These are phyloP conservation scores for Galaxea fascicularis DNA, from an alignment of 92 coral and sea anemone species.

Conservation along the genomic window DNA sequence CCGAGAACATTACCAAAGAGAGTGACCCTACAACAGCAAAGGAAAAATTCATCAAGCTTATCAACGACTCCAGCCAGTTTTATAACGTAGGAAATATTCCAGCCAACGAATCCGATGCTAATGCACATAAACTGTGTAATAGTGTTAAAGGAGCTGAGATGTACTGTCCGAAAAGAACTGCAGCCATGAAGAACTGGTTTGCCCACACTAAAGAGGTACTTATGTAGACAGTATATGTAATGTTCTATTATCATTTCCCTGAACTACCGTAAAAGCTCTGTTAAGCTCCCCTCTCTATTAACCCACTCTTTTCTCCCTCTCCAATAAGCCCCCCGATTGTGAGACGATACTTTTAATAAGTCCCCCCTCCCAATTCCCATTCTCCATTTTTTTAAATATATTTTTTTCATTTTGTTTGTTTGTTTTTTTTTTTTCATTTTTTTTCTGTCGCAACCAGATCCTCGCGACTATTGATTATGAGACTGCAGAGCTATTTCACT, in stretches of 20 bases:
- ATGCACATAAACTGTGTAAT: constrained; percentile 71
- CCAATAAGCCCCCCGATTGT: too few relatives aligned
- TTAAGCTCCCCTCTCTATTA: too few relatives aligned
- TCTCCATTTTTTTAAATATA: too few relatives aligned
- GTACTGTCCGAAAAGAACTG: constrained; percentile 83
- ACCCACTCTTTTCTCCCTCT: too few relatives aligned
- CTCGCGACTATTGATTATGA: constrained; percentile 75
- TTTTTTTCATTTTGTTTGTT: too few relatives aligned
- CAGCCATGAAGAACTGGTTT: constrained; percentile 79
- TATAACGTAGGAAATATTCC: constrained; percentile 71
- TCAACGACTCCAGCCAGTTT: constrained; percentile 46
- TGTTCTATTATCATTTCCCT: too few relatives aligned
- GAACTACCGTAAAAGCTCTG: too few relatives aligned
- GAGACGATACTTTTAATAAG: too few relatives aligned
- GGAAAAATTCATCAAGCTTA: constrained; percentile 41
- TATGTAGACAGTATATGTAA: background rate
- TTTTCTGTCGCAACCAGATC: constrained; percentile 63
- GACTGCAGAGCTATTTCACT: constrained; percentile 71
- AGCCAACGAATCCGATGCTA: constrained; percentile 64
- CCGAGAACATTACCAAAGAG: constrained; percentile 66
- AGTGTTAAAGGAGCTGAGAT: constrained; percentile 50
- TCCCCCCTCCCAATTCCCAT: too few relatives aligned
- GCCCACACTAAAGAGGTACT: constrained; percentile 74
- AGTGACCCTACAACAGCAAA: constrained; percentile 61
- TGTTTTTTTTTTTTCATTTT: background rate